Evolutionary conservation across 2,888 invertebrate genomes (phyloP).

Genomic region (Trissonchulus latispiculum): DNA sequence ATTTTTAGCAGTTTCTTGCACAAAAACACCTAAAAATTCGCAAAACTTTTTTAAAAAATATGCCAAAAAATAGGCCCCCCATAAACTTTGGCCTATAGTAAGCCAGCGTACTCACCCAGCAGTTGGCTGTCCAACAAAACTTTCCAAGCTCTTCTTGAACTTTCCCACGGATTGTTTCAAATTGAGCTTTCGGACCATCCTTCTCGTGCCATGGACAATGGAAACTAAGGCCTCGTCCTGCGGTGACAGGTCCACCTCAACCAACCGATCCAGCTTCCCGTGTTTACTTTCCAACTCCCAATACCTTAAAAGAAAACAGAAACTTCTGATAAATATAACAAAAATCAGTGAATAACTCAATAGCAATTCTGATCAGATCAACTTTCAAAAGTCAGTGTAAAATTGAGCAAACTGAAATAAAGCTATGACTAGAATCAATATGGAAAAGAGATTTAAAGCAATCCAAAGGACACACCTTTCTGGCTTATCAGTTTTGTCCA

Average conservation of each 20-base stretch:
- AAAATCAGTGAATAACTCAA: not conserved
- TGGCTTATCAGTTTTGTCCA: slow-evolving; percentile 36
- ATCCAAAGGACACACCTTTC: too few species aligned
- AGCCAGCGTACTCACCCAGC: slow-evolving; percentile 14
- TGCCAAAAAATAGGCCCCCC: too few species aligned
- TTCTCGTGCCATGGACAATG: slow-evolving; percentile 28
- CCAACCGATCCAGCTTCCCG: slow-evolving; percentile 43
- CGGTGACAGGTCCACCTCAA: slow-evolving; percentile 41
- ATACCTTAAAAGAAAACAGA: slow-evolving; percentile 34
- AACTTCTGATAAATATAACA: not conserved
- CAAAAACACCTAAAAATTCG: too few species aligned
- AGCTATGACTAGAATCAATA: too few species aligned
- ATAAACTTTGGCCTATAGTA: too few species aligned
- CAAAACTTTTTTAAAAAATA: too few species aligned
- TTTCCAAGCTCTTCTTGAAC: slow-evolving; percentile 41
- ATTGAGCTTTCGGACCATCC: slow-evolving; percentile 31
- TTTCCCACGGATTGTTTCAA: slow-evolving; percentile 42
- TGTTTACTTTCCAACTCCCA: slow-evolving; percentile 37
- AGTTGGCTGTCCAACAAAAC: slow-evolving; percentile 36
- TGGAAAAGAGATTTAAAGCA: too few species aligned
- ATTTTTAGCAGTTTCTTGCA: too few species aligned
- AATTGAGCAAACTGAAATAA: too few species aligned
- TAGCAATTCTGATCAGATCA: not conserved
- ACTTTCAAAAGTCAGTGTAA: not conserved
- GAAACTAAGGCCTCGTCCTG: slow-evolving; percentile 29